Evolutionary conservation across 2,797 vertebrate genomes (phyloP).

Genomic region (Morelia viridis): DNA sequence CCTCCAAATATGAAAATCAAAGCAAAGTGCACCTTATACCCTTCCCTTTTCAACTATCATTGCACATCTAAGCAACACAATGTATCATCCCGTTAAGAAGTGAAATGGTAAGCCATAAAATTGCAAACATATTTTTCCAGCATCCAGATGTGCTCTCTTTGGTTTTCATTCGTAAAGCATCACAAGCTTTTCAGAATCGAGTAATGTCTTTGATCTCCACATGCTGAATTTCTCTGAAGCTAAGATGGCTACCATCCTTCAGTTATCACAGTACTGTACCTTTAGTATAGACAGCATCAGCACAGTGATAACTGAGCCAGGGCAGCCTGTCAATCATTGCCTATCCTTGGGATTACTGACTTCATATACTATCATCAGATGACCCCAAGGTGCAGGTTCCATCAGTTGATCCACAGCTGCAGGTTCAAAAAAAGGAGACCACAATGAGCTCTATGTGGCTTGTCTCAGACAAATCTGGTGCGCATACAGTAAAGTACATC

Average conservation of each 20-base stretch:
- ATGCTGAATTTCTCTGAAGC: conserved; percentile 68
- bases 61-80: background rate
- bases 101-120: background rate
- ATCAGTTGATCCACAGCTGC: background rate
- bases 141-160: rapidly evolving
- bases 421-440: background rate
- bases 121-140: rapidly evolving
- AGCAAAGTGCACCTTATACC: background rate
- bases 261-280: conserved; percentile 99
- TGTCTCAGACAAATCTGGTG: background rate
- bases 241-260: conserved; percentile 99
- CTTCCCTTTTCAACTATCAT: conserved; percentile 32
- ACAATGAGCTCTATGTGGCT: background rate
- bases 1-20: background rate
- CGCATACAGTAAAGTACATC: background rate
- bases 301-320: conserved; percentile 99
- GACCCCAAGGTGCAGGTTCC: background rate
- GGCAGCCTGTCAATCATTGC: conserved; percentile 90
- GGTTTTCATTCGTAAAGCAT: rapidly evolving
- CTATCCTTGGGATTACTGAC: background rate
- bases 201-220: background rate
- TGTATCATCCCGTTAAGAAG: background rate
- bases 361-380: background rate
- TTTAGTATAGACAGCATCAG: conserved; percentile 99
- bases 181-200: background rate